phyloP scores from a whole-genome alignment of 2,888 invertebrate genomes.

The Sphaeridia pumilis region DNA sequence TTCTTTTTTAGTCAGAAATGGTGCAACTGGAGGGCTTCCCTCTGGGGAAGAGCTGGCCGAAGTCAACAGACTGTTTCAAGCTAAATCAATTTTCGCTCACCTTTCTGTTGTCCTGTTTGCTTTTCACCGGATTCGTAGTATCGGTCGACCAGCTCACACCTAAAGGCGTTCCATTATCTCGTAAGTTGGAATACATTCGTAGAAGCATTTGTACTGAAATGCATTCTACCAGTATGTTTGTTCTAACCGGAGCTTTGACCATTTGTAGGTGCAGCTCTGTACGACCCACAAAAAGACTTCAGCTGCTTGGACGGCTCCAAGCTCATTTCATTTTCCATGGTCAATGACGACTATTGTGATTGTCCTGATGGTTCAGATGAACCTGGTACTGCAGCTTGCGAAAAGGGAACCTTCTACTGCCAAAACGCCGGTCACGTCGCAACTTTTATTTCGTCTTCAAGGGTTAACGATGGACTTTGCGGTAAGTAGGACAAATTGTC shows the following conservation, averaged over 20 bases:
- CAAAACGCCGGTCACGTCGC: conserved; percentile 57
- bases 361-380: conserved; percentile 63
- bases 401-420: conserved; percentile 73
- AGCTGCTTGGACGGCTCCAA: conserved; percentile 80
- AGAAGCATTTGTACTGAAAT: no score
- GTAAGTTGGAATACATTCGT: conserved; percentile 20
- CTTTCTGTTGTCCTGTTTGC: no score
- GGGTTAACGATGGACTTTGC: conserved; percentile 88
- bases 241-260: no score
- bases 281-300: conserved; percentile 66
- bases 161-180: conserved; percentile 33
- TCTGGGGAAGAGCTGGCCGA: no score
- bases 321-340: conserved; percentile 56
- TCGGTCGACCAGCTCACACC: conserved; percentile 32
- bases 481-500: no score
- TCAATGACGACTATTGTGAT: conserved; percentile 48
- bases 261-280: conserved; percentile 61
- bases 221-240: no score
- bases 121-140: conserved; percentile 28
- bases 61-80: no score
- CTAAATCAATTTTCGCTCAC: no score
- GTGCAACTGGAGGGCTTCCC: no score
- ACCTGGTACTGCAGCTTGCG: conserved; percentile 80
- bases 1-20: no score
- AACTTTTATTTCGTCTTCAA: conserved; percentile 61